Base-by-base conservation (phyloP, 2,797 vertebrate species). In the Chelon auratus region DNA sequence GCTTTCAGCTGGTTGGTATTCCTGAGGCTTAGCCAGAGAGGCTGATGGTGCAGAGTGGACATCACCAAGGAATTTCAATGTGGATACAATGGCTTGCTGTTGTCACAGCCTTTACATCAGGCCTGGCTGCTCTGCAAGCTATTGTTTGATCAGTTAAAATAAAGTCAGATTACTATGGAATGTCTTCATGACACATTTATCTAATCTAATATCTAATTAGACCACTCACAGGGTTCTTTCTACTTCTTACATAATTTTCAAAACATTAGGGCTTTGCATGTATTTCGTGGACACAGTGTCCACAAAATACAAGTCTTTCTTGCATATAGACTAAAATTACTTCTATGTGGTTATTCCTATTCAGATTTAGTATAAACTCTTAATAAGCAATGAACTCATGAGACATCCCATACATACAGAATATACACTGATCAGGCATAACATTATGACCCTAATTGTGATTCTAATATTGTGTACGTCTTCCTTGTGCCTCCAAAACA, bases 21-120 rank as follows among this genome's bases (percentile, higher is more conserved):
- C 91, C 80, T 83, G 70, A 86, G 89, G 85, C 83, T 90, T 88
- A 81, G 78, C 87, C 78, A 62, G 59, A 72, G 85, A 90, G 87
- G 89, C 86, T 83, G 83, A 80, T 89, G 86, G 83, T 87, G 89
- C 88, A 90, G 83, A 88, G 85, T 91, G 89, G 90, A 92, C 92
- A 91, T 87, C 83, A 86, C 86, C 58, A 54, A 87, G 78, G 88
- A 92, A 93, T 93, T 89, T 91, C 85, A 93, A 92, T 92, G 76
- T 72, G 72, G 58, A 79, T 70, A 68, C 71, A 84, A 66, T 40
- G 17, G 65, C 83, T 70, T 59, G 67, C 71, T 85, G 74, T 72
- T 82, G 68, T 84, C 72, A 71, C 67, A 82, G 65, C 58, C 51
- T 80, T 61, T 67, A 26, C 75, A 33, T 42, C 2, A 73, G 50